A percentile compares a stretch with the other conserved stretches of the same genome.
Evolutionary conservation across 2,888 invertebrate species (phyloP).

Genomic region (Lithophane leautieri): DNA sequence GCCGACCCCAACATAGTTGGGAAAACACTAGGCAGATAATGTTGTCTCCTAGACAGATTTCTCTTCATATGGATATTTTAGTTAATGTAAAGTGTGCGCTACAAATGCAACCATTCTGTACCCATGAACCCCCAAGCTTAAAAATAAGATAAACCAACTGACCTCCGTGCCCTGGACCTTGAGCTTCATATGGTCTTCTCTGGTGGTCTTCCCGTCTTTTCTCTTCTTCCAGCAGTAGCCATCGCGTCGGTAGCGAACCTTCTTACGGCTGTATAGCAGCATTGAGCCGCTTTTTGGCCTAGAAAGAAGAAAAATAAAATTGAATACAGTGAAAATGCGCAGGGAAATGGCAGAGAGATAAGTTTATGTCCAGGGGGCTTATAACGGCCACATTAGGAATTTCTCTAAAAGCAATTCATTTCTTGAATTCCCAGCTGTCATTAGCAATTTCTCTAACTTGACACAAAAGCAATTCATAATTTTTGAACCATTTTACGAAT

Average conservation of each 20-base stretch:
- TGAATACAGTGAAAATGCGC: background rate
- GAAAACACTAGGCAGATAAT: too few species aligned
- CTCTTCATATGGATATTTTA: background rate
- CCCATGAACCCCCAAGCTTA: too few species aligned
- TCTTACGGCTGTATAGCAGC: slow-evolving; percentile 98
- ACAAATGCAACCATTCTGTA: too few species aligned
- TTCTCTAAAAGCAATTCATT: too few species aligned
- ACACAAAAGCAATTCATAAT: too few species aligned
- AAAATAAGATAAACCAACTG: slow-evolving; percentile 69
- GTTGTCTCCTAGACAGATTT: background rate
- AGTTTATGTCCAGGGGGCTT: too few species aligned
- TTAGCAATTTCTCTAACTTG: too few species aligned
- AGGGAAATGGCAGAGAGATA: background rate
- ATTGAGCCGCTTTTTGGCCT: slow-evolving; percentile 99
- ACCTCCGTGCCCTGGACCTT: slow-evolving; percentile 99
- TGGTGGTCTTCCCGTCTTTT: slow-evolving; percentile 98
- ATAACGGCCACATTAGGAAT: too few species aligned
- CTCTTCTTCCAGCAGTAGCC: slow-evolving; percentile 99
- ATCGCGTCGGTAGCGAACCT: slow-evolving; percentile 98
- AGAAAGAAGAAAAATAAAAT: slow-evolving; percentile 71
- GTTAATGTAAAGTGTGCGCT: too few species aligned
- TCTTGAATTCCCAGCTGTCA: too few species aligned
- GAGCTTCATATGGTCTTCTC: slow-evolving; percentile 99
- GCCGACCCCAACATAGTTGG: too few species aligned
- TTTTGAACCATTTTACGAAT: too few species aligned